Conservation (phyloP, 2,888 invertebrate genomes). For the Platycheirus albimanus region DNA sequence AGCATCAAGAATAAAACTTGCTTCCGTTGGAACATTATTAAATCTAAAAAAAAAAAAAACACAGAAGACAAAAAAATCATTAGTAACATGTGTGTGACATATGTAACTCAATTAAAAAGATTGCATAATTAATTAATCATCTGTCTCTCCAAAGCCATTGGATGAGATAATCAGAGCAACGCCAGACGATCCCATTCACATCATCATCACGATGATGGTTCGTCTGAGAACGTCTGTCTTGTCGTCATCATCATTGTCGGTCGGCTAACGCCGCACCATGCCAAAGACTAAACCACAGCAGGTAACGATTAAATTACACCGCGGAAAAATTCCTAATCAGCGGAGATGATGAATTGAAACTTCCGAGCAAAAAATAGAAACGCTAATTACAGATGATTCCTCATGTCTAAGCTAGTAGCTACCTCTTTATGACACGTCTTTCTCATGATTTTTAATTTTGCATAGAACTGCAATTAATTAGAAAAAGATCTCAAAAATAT, state of each 20-base stretch:
- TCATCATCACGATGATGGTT: slow-evolving; percentile 18
- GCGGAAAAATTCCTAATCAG: slow-evolving; percentile 58
- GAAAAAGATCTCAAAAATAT: slow-evolving; percentile 10
- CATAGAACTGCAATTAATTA: slow-evolving; percentile 58
- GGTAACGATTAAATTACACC: slow-evolving; percentile 47
- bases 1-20: slow-evolving; percentile 79
- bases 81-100: too few species aligned
- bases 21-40: slow-evolving; percentile 80
- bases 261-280: not conserved
- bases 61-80: too few species aligned
- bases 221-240: slow-evolving; percentile 11
- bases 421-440: slow-evolving; percentile 45
- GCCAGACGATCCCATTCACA: slow-evolving; percentile 46
- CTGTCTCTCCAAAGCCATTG: not conserved
- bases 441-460: slow-evolving; percentile 26
- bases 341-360: slow-evolving; percentile 48
- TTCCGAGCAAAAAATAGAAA: not conserved
- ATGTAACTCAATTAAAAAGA: slow-evolving; percentile 55
- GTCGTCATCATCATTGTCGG: not conserved
- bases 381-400: slow-evolving; percentile 37
- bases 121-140: slow-evolving; percentile 67
- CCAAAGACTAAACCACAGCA: too few species aligned
- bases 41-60: slow-evolving; percentile 35
- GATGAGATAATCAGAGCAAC: slow-evolving; percentile 55
- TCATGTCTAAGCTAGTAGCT: slow-evolving; percentile 11